Evolutionary conservation across 2,888 invertebrate genomes (phyloP), one percentile per base, ranked within the genome.

Genomic region (Conus canariensis): DNA sequence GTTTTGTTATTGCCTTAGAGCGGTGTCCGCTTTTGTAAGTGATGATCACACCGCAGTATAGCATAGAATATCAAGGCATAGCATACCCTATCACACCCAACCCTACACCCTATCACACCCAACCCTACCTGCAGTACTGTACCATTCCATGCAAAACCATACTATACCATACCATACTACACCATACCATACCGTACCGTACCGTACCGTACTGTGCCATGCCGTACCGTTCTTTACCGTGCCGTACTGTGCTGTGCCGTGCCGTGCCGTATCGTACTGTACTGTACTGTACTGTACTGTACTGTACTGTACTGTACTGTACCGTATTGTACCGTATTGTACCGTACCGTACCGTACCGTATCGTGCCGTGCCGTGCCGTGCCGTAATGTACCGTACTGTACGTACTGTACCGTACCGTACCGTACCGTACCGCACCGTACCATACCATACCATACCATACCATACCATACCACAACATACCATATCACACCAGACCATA

Each of bases 381-480:
- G 25, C n/a, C 25, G n/a, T 60, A 14, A 25, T 25, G 14, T 60
- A 22, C 83, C 19, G 58, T 58, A 85, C 83, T 3, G 19, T 58
- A 58, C 30, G 30, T 30, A 30, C 60, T 3, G 0, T 60, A 60
- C 60, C 60, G 0, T 3, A 60, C 60, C 30, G 22, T 5, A 85
- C 60, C 59, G n/a, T 1, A 85, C 85, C 59, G n/a, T n/a, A n/a
- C 74, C n/a, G 16, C 1, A n/a, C 74, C 60, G 12, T 3, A 64
- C 60, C 60, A 64, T 82, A 82, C 82, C 82, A 56, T 58, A 74
- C 22, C 74, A 83, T 83, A 58, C 83, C 1, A 56, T 1, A 64
- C 60, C 60, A 64, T 64, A 90, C 90, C 90, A 86, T 58, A 87
- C 87, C 90, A 88, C 60, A 90, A 89, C 87, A 89, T 85, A 82